Evolutionary conservation across 1,140 invertebrate genomes (phyloP).

Genomic region (Ditylenchus dipsaci): DNA sequence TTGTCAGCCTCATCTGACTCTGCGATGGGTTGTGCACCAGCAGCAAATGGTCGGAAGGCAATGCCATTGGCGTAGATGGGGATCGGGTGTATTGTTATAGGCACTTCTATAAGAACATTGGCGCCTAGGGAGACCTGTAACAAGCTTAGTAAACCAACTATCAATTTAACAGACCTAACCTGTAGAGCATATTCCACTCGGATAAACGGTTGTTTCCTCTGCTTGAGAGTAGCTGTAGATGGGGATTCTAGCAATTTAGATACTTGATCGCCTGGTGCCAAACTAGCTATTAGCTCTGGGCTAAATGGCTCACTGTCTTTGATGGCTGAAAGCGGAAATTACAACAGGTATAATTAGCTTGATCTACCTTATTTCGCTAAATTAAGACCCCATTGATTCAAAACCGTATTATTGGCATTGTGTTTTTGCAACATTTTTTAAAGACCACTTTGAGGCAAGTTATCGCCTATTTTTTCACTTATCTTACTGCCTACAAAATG

Average conservation of each 20-base stretch:
- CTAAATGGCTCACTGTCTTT: neutral
- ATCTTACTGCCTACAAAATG: no score
- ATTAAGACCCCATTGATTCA: no score
- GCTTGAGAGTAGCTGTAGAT: constrained; percentile 24
- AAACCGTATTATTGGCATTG: no score
- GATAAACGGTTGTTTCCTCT: constrained; percentile 28
- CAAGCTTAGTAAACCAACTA: neutral
- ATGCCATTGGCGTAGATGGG: constrained; percentile 36
- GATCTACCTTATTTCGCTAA: no score
- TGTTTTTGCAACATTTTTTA: no score
- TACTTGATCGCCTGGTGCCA: constrained; percentile 18
- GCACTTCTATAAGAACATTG: constrained; percentile 27
- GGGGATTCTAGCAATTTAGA: constrained; percentile 25
- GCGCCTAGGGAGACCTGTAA: constrained; percentile 29
- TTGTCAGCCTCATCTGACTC: constrained; percentile 29
- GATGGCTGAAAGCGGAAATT: neutral
- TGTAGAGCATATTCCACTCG: constrained; percentile 32
- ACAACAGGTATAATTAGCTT: no score
- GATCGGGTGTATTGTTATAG: constrained; percentile 35
- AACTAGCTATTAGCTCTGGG: constrained; percentile 6
- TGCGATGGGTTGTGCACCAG: constrained; percentile 20
- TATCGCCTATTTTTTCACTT: no score
- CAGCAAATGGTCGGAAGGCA: constrained; percentile 28
- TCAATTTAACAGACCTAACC: constrained; percentile 1
- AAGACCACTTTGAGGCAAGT: no score